Percentiles rank a stretch among this genome's conserved stretches.
Conservation (phyloP, 2,888 invertebrate species). For the Protula sp. region DNA sequence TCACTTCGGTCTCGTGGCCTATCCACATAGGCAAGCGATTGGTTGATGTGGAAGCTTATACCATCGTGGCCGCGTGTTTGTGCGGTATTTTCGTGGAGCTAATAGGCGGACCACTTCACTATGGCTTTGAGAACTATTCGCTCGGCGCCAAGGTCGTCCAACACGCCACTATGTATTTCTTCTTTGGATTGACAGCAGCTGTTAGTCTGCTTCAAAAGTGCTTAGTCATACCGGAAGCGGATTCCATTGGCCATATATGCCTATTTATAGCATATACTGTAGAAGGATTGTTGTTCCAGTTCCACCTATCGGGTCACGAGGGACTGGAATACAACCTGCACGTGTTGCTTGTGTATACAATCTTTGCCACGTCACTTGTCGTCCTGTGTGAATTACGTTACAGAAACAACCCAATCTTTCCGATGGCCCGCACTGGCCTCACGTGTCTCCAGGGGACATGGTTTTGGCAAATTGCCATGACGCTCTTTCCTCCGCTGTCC, state of each 20-base stretch:
- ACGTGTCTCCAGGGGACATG: not conserved
- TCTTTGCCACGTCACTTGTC: not conserved
- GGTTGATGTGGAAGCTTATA: not conserved
- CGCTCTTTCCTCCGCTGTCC: not conserved
- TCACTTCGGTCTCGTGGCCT: not conserved
- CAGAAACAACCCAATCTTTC: not conserved
- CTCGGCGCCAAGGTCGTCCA: not conserved
- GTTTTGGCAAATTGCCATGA: not conserved
- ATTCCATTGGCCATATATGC: not conserved
- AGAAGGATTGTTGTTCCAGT: not conserved
- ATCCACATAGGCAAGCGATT: not conserved
- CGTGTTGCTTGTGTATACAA: not conserved
- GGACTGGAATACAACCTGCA: not conserved
- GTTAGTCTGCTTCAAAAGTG: not conserved
- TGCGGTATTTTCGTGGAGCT: not conserved
- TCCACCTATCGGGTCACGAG: not conserved
- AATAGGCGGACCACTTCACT: not conserved
- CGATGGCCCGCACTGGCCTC: not conserved
- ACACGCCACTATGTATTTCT: constrained; percentile 2
- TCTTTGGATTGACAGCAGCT: not conserved
- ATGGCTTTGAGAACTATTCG: not conserved
- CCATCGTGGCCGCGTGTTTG: not conserved
- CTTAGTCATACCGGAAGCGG: not conserved
- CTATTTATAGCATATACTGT: not conserved
- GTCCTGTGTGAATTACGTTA: not conserved